Evolutionary conservation across 2,113 vertebrate species (phyloP), one percentile per base, ranked within the genome.

Genomic region (Heliornis fulica): DNA sequence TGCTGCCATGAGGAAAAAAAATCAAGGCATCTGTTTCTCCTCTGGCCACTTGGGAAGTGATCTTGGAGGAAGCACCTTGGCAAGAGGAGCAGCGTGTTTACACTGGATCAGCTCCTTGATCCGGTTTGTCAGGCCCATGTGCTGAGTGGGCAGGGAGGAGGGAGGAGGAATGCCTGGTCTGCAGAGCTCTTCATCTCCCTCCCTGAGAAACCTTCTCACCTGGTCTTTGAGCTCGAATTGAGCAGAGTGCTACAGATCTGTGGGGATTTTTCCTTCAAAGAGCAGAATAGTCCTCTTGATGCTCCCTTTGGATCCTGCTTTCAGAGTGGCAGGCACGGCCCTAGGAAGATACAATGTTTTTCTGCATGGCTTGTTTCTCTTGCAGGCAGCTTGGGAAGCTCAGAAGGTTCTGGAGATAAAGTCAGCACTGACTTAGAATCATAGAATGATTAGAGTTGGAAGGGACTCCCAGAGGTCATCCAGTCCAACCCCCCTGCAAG

Each of bases 81-180:
- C 41, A n/a, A 22, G 56, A 82, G 84, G 54, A 66, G 80, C 70
- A 84, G 46, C 10, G 1, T 32, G 15, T 87, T 95, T 89, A 26
- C 41, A 89, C 83, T 53, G 22, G 56, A 71, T 93, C 31, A 5
- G 81, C 75, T 91, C 32, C 74, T 79, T 29, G 69, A 90, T 93
- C 51, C 78, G 31, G 65, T 75, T 38, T 51, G 83, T 91, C 43
- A 56, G 89, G 70, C 38, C 64, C 46, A 81, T 51, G 74, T 82
- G 92, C 95, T 94, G 94, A 95, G 48, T 32, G 14, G 51, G 51
- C 64, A 74, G 60, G 80, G 89, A 78, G 87, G 64, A 81, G 76
- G 56, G 38, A 15, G 8, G 28, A 63, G 87, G 36, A 18, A 51
- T 75, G 90, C 74, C 69, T 53, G 46, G 45, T 77, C 0, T 16